Evolutionary conservation across 1,140 invertebrate species (phyloP), one percentile per base, ranked within the genome.

Genomic region (Hydropsyche tenuis): DNA sequence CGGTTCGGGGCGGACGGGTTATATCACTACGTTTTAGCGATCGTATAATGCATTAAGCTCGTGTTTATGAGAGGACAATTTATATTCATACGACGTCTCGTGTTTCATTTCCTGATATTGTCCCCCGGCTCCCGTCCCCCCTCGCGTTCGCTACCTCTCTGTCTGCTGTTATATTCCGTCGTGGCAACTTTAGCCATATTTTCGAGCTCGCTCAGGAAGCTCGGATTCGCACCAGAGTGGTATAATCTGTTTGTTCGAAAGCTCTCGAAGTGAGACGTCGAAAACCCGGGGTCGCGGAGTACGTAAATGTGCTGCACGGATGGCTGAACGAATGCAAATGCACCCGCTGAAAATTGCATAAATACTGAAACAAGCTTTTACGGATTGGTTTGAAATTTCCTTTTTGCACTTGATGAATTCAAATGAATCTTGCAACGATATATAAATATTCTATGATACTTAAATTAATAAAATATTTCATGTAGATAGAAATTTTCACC

Each of bases 21-120:
- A 68, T 43, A 68, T 68, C 43, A 16, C 43, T 16, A 9, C 65
- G 42, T 48, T 46, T 23, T 48, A 37, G 65, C 45, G 66, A 73
- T 75, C 70, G 62, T 42, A 37, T 37, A 72, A 45, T 72, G 70
- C 70, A 72, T 72, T 72, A 72, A 72, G 45, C 60, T 72, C 16
- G 75, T 77, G 75, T 77, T 74, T 74, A 76, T 71, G 75, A 69
- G 68, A 60, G 73, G 62, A 37, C 72, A 62, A 75, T 78, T 78
- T 78, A 74, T 78, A 78, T 78, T 78, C 77, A 78, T 68, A 74
- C 68, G 64, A 65, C 73, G 77, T 78, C 72, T 71, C 68, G 60
- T 74, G 77, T 75, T 78, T 75, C 77, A 78, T 78, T 78, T 78
- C 77, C 77, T 78, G 77, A 73, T 66, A 64, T 64, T 71, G 66